Evolutionary conservation across 2,888 invertebrate species (phyloP).

Genomic region (Acrocyrtus sp.): DNA sequence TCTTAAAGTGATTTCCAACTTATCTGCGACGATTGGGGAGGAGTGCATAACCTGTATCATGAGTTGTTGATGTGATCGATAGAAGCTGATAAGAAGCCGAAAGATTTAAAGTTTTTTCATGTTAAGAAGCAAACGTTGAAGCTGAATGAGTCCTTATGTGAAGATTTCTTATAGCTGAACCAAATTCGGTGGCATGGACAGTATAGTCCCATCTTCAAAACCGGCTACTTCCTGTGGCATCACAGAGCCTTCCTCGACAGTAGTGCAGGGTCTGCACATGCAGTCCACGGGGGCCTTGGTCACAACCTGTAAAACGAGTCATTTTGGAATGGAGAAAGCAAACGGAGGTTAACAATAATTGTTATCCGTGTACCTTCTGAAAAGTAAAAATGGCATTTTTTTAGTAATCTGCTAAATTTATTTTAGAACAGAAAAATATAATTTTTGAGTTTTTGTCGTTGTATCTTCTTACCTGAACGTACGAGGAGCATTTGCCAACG

Average conservation of each 20-base stretch:
- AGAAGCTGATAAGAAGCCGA: neutral
- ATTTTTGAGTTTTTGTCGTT: no score
- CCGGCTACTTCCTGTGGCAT: slow-evolving; percentile 91
- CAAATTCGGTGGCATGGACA: slow-evolving; percentile 37
- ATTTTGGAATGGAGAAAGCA: no score
- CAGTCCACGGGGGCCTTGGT: slow-evolving; percentile 83
- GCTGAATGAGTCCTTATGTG: neutral
- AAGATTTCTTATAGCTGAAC: slow-evolving; percentile 5
- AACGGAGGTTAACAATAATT: no score
- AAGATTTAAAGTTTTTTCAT: neutral
- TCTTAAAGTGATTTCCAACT: slow-evolving; percentile 25
- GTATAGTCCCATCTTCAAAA: slow-evolving; percentile 77
- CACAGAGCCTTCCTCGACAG: slow-evolving; percentile 86
- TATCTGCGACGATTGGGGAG: slow-evolving; percentile 30
- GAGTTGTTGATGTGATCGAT: neutral
- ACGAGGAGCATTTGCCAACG: slow-evolving; percentile 89
- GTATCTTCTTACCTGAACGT: slow-evolving; percentile 85
- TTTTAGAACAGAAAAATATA: no score
- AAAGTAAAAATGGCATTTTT: no score
- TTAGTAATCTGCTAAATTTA: no score
- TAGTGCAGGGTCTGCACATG: slow-evolving; percentile 93
- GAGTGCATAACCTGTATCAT: slow-evolving; percentile 24
- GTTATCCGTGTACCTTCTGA: neutral
- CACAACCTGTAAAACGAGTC: slow-evolving; percentile 73
- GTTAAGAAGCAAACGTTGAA: neutral